Percentiles rank a stretch among this genome's conserved stretches.
phyloP scores from a whole-genome alignment of 2,113 vertebrate species.

The Chrysemys picta region DNA sequence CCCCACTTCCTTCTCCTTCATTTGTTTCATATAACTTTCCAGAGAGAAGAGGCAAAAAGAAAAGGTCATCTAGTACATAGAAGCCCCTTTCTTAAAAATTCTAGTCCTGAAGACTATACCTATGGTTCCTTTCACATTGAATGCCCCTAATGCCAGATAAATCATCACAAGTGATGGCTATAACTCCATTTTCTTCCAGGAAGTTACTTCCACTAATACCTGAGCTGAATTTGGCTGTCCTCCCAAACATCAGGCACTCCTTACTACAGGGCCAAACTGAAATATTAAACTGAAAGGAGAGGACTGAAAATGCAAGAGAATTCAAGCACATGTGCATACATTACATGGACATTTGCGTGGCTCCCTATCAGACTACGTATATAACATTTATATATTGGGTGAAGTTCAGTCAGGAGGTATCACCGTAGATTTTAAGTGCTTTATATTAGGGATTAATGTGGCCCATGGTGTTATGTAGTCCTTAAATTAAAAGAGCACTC shows the following conservation, averaged over 20 bases:
- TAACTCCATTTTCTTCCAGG: not conserved
- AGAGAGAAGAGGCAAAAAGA: not conserved
- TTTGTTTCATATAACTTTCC: not conserved
- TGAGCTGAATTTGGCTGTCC: not conserved
- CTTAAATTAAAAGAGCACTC: not conserved
- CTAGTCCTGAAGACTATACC: not conserved
- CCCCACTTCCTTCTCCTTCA: not conserved
- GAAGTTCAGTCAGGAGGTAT: not conserved
- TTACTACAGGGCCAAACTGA: not conserved
- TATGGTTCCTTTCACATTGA: not conserved
- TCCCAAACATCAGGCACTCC: not conserved
- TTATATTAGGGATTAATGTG: not conserved
- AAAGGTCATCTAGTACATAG: not conserved
- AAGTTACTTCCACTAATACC: not conserved
- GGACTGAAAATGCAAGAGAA: not conserved
- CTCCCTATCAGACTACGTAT: accelerated
- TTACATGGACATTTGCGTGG: not conserved
- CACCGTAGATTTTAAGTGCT: not conserved
- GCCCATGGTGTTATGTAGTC: accelerated
- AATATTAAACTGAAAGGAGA: not conserved
- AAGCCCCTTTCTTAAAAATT: not conserved
- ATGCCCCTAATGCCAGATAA: not conserved
- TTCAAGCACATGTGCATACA: not conserved
- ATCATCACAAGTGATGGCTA: not conserved
- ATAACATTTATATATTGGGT: not conserved